Base-by-base conservation (phyloP, 2,113 vertebrate species). In the Hoplias malabaricus region DNA sequence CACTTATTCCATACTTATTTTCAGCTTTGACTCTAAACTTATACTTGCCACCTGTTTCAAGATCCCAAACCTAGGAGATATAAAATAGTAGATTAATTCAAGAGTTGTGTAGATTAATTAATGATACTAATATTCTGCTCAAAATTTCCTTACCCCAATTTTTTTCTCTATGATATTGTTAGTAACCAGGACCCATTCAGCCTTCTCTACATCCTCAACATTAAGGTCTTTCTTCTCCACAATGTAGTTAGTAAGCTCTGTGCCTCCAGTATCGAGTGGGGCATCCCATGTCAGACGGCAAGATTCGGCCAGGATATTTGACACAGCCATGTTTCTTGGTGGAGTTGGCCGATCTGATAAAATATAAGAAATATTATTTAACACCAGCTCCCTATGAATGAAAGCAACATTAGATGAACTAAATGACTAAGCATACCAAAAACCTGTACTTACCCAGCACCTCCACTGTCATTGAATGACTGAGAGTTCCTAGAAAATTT, bases 231-330 rank as follows among this genome's bases (percentile, higher is more conserved):
- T 96, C 86, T 92, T 96, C 84, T 99, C 96, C 82, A 99, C 88
- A 72, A 99, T 90, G 78, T 99, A 99, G 87, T 99, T 98, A 11
- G 96, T 96, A 80, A 99, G 93, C 85, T 97, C 96, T 88, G 95
- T 98, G 88, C 98, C 98, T 40, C 97, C 98, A 57, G 95, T 93
- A 85, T 98, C 96, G 65, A 94, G 85, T 33, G 98, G 98, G 0
- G 92, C 87, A 42, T 98, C 95, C 96, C 96, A 99, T 0, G 91
- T 93, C 67, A 99, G 91, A 70, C 91, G 94, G 86, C 98, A 99
- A 50, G 94, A 98, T 83, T 96, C 93, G 2, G 93, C 94, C 90
- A 92, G 97, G 86, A 99, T 95, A 67, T 96, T 96, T 83, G 95
- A 95, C 77, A 98, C 94, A 2, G 88, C 73, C 78, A 98, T 65